Conservation (phyloP, 64 coral and sea anemone species). For the Montipora cactus region DNA sequence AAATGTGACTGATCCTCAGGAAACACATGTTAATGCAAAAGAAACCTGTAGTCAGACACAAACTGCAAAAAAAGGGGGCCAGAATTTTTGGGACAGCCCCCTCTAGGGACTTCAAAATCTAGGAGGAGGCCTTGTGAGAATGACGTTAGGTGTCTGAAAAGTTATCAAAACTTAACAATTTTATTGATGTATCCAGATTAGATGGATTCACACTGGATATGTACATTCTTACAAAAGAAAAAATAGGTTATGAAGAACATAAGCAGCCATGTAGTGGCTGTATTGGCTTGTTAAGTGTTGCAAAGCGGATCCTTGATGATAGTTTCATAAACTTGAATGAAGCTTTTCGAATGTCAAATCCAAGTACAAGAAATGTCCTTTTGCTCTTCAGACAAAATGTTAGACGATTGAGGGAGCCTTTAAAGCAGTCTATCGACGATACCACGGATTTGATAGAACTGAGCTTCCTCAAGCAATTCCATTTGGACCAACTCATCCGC, state of each 20-base stretch:
- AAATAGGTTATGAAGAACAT: conserved; percentile 34
- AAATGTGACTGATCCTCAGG: neutral
- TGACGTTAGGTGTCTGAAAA: conserved; percentile 33
- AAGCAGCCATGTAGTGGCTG: conserved; percentile 52
- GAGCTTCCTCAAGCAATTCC: too few species aligned
- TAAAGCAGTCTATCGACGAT: too few species aligned
- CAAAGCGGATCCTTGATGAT: conserved; percentile 60
- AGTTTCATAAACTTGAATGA: conserved; percentile 63
- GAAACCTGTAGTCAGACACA: neutral
- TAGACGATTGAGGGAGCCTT: too few species aligned
- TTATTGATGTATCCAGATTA: conserved; percentile 64
- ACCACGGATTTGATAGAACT: too few species aligned
- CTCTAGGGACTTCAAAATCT: neutral
- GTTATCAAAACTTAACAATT: conserved; percentile 51
- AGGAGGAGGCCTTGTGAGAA: neutral
- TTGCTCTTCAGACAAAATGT: too few species aligned
- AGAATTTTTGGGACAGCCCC: neutral
- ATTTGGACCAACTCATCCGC: too few species aligned
- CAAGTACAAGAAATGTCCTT: conserved; percentile 37
- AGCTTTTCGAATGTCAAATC: conserved; percentile 59
- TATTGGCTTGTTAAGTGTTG: conserved; percentile 47
- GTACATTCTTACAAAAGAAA: conserved; percentile 43
- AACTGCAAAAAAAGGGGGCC: neutral
- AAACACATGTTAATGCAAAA: neutral
- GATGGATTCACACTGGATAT: conserved; percentile 64